Evolutionary conservation across 2,888 invertebrate species (phyloP), one percentile per base, ranked within the genome.

Genomic region (Leucozona laternaria): DNA sequence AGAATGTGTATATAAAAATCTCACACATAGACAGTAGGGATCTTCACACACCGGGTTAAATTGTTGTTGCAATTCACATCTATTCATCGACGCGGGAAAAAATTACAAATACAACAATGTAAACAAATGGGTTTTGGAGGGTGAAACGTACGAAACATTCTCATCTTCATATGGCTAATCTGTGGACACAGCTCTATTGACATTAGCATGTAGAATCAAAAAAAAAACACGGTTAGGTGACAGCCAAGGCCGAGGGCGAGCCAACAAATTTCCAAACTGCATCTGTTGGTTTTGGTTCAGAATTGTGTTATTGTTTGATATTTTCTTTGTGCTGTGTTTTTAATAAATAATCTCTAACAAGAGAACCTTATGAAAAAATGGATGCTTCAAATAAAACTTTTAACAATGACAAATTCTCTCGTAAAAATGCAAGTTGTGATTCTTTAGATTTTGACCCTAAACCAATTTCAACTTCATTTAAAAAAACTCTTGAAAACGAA

Each of bases 401-500:
- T 0, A 20, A 13, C 10, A 40, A 11, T 4, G 55, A 66, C 17
- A 81, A 70, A 73, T 48, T 43, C 2, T n/a, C 64, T 15, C 40
- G 95, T 11, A 96, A 96, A 93, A 96, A 96, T 93, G 95, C 96
- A 68, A 96, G 96, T 91, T 95, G 96, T 68, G 97, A 97, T 92
- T 97, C 97, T 8, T 93, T 96, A 90, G 95, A 96, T 91, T 96
- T 96, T 0, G 97, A 97, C 91, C 96, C 97, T 55, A 97, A 97
- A 93, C 96, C 97, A 83, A 96, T 96, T 93, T 96, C 97, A 88
- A 94, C 97, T 15, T 10, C 20, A 90, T 96, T 96, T 93, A 48
- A 10, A 66, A 96, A 96, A 55, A 97, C 97, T 94, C 95, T 96
- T 92, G 96, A 95, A 89, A 89, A 85, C n/a, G 96, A 96, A 91